A percentile compares a stretch with the other conserved stretches of the same genome.
Conservation (phyloP, 2,113 vertebrate species). For the Psittacus erithacus region DNA sequence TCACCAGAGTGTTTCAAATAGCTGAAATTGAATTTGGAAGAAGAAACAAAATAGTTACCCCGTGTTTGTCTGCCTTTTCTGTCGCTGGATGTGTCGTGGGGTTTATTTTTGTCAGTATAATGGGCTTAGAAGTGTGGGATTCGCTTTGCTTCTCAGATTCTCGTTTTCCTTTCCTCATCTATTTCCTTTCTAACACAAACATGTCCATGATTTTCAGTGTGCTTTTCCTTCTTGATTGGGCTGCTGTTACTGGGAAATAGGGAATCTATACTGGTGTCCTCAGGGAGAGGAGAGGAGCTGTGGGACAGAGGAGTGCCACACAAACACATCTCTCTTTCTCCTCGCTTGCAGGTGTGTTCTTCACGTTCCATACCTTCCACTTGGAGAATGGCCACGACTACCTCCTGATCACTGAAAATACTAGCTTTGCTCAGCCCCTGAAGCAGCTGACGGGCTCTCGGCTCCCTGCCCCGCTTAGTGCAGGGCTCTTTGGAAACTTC, state of each 20-base stretch:
- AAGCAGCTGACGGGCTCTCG: conserved; percentile 91
- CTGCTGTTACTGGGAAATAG: not conserved
- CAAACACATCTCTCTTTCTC: fast-evolving
- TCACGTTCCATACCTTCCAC: conserved; percentile 97
- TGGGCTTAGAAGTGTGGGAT: not conserved
- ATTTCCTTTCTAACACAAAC: fast-evolving
- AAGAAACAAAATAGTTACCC: not conserved
- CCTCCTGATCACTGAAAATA: conserved; percentile 92
- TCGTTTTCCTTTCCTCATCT: fast-evolving
- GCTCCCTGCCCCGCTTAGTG: conserved; percentile 89
- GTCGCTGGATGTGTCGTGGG: not conserved
- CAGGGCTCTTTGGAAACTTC: conserved; percentile 95
- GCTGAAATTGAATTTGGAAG: not conserved
- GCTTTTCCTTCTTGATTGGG: not conserved
- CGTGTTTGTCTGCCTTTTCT: not conserved
- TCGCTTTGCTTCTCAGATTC: not conserved
- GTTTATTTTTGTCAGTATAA: not conserved
- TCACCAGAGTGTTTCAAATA: not conserved
- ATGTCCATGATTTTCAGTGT: fast-evolving
- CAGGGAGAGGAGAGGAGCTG: not conserved
- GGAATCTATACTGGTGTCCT: fast-evolving
- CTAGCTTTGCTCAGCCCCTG: conserved; percentile 91
- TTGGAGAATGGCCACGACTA: conserved; percentile 95
- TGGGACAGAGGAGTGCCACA: fast-evolving
- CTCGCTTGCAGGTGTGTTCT: conserved; percentile 86